Percentiles rank a stretch among this genome's conserved stretches.
Evolutionary conservation across 2,113 vertebrate genomes (phyloP).

Genomic region (Tragelaphus buxtoni): DNA sequence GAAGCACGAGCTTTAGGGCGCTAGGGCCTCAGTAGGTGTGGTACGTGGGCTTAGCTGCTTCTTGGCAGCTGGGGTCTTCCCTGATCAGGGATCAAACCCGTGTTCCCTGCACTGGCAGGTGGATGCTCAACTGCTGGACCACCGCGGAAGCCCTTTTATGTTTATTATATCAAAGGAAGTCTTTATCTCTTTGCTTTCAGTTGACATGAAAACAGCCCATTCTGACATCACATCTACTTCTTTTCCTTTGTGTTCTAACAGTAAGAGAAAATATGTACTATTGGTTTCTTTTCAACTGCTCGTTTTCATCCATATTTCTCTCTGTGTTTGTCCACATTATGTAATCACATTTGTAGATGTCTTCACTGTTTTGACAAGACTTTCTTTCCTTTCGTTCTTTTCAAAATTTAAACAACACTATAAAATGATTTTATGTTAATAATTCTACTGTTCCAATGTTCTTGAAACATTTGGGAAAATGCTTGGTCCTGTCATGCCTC

Average conservation of each 20-base stretch:
- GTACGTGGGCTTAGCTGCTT: background rate
- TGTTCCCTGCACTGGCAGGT: background rate
- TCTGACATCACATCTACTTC: background rate
- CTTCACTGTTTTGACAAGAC: background rate
- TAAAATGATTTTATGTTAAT: background rate
- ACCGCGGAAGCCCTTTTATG: background rate
- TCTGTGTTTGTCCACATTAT: background rate
- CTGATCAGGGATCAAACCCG: background rate
- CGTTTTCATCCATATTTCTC: background rate
- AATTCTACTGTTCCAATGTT: background rate
- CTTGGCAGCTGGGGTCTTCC: background rate
- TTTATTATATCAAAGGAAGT: background rate
- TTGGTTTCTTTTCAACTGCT: background rate
- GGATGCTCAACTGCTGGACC: background rate
- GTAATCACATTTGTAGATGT: background rate
- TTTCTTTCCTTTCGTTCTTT: background rate
- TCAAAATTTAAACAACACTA: background rate
- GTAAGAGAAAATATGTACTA: background rate
- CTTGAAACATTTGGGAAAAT: background rate
- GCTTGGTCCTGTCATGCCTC: background rate
- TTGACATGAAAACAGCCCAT: background rate
- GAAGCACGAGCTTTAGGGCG: fast-evolving
- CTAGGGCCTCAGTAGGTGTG: background rate
- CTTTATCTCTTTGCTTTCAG: background rate
- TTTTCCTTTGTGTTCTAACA: background rate